phyloP scores from a whole-genome alignment of 1,140 invertebrate species.

The Brachionus rubens region DNA sequence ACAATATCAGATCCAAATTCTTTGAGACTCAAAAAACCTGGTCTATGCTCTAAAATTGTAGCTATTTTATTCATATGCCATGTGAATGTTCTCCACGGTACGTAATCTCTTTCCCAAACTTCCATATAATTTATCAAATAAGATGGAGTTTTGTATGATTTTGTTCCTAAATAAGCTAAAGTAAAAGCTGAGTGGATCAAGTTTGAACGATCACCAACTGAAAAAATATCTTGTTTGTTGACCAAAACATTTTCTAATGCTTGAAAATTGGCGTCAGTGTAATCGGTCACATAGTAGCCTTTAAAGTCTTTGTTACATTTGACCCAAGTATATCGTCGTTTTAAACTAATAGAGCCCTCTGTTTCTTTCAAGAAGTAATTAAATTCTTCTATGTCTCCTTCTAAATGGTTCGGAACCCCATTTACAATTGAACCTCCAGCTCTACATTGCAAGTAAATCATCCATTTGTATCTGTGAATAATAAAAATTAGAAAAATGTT shows the following conservation, averaged over 20 bases:
- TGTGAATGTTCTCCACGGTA: slow-evolving; percentile 39
- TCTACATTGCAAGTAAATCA: slow-evolving; percentile 30
- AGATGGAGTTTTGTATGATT: neutral
- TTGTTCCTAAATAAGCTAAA: slow-evolving; percentile 2
- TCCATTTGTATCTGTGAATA: slow-evolving; percentile 24
- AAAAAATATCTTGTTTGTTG: slow-evolving; percentile 8
- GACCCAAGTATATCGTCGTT: slow-evolving; percentile 15
- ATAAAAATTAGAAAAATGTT: neutral
- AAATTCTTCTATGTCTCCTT: neutral
- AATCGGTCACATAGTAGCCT: slow-evolving; percentile 41
- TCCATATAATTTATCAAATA: slow-evolving; percentile 20
- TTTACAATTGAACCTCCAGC: slow-evolving; percentile 16
- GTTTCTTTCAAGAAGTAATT: slow-evolving; percentile 2
- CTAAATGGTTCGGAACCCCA: neutral
- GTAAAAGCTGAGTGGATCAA: slow-evolving; percentile 26
- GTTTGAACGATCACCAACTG: slow-evolving; percentile 33
- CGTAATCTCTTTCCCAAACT: neutral
- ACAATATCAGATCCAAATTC: slow-evolving; percentile 13
- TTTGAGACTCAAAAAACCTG: neutral
- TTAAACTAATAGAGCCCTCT: neutral
- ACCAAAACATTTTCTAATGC: slow-evolving; percentile 21
- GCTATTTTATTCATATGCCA: slow-evolving; percentile 45
- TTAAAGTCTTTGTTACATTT: slow-evolving; percentile 41
- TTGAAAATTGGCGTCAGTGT: slow-evolving; percentile 11
- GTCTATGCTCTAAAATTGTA: slow-evolving; percentile 32